Evolutionary conservation across 2,888 invertebrate species (phyloP).

Genomic region (Machimus atricapillus): DNA sequence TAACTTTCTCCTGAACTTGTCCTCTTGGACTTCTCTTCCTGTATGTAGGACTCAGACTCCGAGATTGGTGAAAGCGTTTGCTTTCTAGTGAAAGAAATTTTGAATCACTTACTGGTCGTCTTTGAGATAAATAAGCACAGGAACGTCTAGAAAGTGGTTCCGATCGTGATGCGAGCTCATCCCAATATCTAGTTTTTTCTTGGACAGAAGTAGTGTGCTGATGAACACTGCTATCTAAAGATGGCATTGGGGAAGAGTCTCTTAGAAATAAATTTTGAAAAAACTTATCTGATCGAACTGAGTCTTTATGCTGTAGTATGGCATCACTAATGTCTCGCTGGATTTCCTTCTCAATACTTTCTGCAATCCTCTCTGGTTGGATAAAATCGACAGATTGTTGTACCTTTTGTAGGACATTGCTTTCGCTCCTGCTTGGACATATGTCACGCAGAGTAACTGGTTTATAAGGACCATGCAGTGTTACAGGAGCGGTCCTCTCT

Average conservation of each 20-base stretch:
- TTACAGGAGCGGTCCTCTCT: conserved; percentile 42
- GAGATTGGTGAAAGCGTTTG: conserved; percentile 63
- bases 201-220: conserved; percentile 69
- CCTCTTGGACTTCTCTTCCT: conserved; percentile 6
- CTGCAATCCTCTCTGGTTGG: neutral
- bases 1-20: conserved; percentile 48
- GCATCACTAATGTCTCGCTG: conserved; percentile 58
- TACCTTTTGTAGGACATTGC: conserved; percentile 53
- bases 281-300: conserved; percentile 70
- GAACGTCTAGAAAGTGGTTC: conserved; percentile 68
- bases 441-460: neutral
- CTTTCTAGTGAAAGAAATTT: conserved; percentile 69
- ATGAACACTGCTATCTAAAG: conserved; percentile 54
- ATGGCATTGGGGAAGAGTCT: conserved; percentile 62
- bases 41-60: conserved; percentile 58
- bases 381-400: conserved; percentile 42
- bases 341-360: conserved; percentile 33
- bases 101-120: conserved; percentile 75
- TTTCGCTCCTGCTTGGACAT: conserved; percentile 53
- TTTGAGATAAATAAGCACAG: conserved; percentile 72
- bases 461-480: conserved; percentile 47
- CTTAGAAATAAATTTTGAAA: conserved; percentile 76
- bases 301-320: conserved; percentile 67
- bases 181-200: conserved; percentile 75
- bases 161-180: conserved; percentile 64